These are phyloP conservation scores for Xerus inauris DNA, from an alignment of 2,113 vertebrate genomes.

Conservation along the genomic window DNA sequence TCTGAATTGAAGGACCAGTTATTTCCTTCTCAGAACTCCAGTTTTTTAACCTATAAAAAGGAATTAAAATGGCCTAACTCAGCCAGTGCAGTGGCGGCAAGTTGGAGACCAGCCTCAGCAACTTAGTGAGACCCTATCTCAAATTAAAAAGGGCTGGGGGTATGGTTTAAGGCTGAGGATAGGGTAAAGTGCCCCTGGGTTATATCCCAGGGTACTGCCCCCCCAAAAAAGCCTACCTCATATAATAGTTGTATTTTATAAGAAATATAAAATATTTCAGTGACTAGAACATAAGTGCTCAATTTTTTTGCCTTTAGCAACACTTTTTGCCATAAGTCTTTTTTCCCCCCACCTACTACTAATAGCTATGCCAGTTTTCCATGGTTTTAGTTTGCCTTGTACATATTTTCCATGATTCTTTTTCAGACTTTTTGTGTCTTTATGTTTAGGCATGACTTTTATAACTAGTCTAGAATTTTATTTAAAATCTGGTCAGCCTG, in stretches of 20 bases:
- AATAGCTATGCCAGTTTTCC: no score
- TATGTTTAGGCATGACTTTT: no score
- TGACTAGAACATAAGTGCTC: neutral
- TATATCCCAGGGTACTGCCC: neutral
- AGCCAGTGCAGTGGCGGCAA: no score
- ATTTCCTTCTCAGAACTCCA: neutral
- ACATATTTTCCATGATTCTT: no score
- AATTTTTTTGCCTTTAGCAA: neutral
- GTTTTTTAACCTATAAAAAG: conserved; percentile 31
- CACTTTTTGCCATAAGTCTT: no score
- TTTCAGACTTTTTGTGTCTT: no score
- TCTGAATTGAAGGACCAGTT: neutral
- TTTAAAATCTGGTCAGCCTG: no score
- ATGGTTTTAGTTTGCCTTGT: no score
- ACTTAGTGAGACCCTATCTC: neutral
- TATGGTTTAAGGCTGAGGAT: no score
- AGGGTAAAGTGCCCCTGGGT: neutral
- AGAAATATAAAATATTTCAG: neutral
- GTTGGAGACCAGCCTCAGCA: neutral
- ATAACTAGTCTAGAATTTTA: no score
- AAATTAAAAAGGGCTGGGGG: neutral
- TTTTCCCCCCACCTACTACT: no score
- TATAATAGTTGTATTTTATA: neutral
- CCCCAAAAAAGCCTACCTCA: neutral
- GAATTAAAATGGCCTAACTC: neutral